These are phyloP conservation scores for Octomys mimax DNA, from an alignment of 2,797 vertebrate species.

Conservation along the genomic window DNA sequence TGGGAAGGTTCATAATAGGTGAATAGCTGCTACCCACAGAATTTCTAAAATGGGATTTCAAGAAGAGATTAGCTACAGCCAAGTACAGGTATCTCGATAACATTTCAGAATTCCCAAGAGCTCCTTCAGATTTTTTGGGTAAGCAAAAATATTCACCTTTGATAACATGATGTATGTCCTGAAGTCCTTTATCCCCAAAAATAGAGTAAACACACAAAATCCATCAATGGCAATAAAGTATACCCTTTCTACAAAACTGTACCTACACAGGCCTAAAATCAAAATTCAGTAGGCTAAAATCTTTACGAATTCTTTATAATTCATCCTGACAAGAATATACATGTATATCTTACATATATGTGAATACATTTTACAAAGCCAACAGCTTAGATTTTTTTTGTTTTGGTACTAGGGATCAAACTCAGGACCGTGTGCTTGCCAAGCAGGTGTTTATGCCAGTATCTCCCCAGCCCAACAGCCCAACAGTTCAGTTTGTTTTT, in stretches of 20 bases:
- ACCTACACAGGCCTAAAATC: conserved; percentile 44
- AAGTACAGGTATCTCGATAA: conserved; percentile 31
- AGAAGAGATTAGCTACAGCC: conserved; percentile 28
- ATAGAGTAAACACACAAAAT: conserved; percentile 46
- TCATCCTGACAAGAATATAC: conserved; percentile 28
- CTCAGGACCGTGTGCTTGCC: no score
- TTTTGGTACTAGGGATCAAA: no score
- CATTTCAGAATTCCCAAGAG: conserved; percentile 9
- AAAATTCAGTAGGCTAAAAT: conserved; percentile 42
- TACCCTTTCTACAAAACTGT: neutral
- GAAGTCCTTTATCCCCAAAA: conserved; percentile 39
- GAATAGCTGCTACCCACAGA: neutral
- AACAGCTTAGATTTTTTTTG: conserved; percentile 32
- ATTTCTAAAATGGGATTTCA: conserved; percentile 45
- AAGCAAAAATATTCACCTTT: conserved; percentile 37
- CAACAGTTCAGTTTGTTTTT: no score
- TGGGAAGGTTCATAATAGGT: neutral
- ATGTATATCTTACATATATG: neutral
- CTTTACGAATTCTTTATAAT: conserved; percentile 27
- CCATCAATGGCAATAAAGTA: neutral
- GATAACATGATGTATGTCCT: conserved; percentile 12
- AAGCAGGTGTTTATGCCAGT: no score
- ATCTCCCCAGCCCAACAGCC: no score
- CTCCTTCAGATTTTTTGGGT: conserved; percentile 21
- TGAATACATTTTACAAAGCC: conserved; percentile 38